phyloP scores from a whole-genome alignment of 2,797 vertebrate genomes.

The Coregonus sp. region DNA sequence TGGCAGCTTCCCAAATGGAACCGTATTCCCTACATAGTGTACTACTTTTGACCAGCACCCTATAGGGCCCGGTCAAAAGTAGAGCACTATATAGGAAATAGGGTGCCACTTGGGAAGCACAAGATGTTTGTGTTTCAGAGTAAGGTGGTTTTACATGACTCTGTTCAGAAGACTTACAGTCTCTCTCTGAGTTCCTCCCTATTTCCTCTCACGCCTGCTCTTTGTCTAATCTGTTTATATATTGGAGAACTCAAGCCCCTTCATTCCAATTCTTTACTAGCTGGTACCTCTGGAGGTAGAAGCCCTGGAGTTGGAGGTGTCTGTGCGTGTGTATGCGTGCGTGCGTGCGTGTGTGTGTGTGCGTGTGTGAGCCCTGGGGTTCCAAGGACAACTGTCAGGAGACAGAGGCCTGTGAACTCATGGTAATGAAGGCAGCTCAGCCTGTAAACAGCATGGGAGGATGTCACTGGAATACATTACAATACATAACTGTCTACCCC shows the following conservation, averaged over 20 bases:
- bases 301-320: not conserved
- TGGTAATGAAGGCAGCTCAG: conserved; percentile 82
- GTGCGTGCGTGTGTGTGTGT: not conserved
- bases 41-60: too few relatives aligned
- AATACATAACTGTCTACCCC: conserved; percentile 84
- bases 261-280: conserved; percentile 24
- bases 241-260: not conserved
- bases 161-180: not conserved
- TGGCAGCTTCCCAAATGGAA: too few relatives aligned
- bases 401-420: conserved; percentile 75
- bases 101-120: not conserved
- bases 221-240: not conserved
- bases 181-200: not conserved
- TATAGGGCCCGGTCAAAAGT: too few relatives aligned
- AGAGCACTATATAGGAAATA: not conserved
- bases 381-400: conserved; percentile 83
- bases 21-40: too few relatives aligned
- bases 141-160: not conserved
- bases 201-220: not conserved
- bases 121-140: not conserved
- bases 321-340: not conserved
- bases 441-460: conserved; percentile 81
- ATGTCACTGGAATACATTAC: conserved; percentile 84
- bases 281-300: conserved; percentile 73
- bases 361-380: conserved; percentile 61